Conservation (phyloP, 2,797 vertebrate species). For the Cetoscarus ocellatus region DNA sequence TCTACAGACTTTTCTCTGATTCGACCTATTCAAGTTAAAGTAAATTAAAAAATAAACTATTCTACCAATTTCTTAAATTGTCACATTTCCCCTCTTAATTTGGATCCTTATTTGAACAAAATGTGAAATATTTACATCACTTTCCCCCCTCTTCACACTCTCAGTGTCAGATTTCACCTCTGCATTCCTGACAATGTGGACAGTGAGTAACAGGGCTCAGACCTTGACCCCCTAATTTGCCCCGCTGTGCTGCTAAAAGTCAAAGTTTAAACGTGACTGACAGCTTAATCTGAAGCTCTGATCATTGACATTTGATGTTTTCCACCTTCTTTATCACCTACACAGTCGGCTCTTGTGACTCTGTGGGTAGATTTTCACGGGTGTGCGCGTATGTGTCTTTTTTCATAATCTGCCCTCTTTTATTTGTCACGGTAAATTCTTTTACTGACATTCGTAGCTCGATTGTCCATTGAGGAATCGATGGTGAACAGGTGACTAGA, state of each 20-base stretch:
- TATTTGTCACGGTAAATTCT: conserved; percentile 38
- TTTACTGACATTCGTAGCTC: neutral
- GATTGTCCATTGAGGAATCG: conserved; percentile 45
- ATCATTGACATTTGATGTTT: conserved; percentile 12
- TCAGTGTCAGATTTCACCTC: conserved; percentile 6
- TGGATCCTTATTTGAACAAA: neutral
- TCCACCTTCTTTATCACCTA: conserved; percentile 5
- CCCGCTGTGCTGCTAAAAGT: conserved; percentile 24
- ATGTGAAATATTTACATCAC: neutral
- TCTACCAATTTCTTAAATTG: neutral
- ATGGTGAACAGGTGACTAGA: conserved; percentile 63
- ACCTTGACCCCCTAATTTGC: neutral
- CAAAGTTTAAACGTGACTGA: conserved; percentile 30
- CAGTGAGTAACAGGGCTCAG: neutral
- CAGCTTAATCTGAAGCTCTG: conserved; percentile 28
- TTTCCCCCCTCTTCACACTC: conserved; percentile 8
- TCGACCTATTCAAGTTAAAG: too few species aligned
- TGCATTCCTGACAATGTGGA: conserved; percentile 21
- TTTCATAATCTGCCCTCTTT: neutral
- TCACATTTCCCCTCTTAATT: neutral
- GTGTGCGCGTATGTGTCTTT: neutral
- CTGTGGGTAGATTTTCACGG: neutral
- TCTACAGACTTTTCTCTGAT: too few species aligned
- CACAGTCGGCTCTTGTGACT: neutral
- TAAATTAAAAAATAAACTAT: too few species aligned